Base-by-base conservation (phyloP, 2,113 vertebrate genomes). In the Cathartes aura region DNA sequence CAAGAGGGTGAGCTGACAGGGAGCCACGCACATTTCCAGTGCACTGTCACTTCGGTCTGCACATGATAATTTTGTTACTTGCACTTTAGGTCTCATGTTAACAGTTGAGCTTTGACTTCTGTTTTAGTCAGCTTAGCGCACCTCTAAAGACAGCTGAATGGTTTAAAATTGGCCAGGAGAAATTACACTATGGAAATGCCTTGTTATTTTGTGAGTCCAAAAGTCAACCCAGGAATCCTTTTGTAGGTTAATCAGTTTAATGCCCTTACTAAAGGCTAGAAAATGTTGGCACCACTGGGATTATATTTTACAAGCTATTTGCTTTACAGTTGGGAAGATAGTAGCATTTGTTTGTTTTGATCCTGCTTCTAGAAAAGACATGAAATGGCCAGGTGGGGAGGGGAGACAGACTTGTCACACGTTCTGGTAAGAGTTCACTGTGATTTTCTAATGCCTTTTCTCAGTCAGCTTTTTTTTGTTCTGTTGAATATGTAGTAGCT, bases 271-370 rank as follows among this genome's bases (percentile, higher is more conserved):
- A 62, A 87, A 43, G 48, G 56, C 71, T 94, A 36, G 70, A 87
- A 93, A 85, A 66, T 38, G 8, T 80, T 82, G 30, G 21, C 78
- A 70, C 38, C 12, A 3, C 36, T 48, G 26, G 43, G n/a, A 53
- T 91, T 83, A 42, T 79, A 58, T 40, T 79, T 82, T 91, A 60
- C 24, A 91, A 62, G 56, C 5, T 72, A 36, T 11, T 72, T 89
- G 40, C 47, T 93, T 94, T 85, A 62, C 56, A 50, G 12, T 18
- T 89, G 40, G 30, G 30, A 74, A 85, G 73, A 55, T 4, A 40
- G 82, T 88, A 92, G 87, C 63, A 89, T 96, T 93, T 96, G 75
- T 76, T 93, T 89, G 42, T 85, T 95, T 90, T 87, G 55, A 93
- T 87, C 59, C 18, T 70, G 21, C 36, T 94, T 73, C 40, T 88